These are phyloP conservation scores for Drosophila birchii DNA, from an alignment of 2,888 invertebrate genomes.

Conservation along the genomic window DNA sequence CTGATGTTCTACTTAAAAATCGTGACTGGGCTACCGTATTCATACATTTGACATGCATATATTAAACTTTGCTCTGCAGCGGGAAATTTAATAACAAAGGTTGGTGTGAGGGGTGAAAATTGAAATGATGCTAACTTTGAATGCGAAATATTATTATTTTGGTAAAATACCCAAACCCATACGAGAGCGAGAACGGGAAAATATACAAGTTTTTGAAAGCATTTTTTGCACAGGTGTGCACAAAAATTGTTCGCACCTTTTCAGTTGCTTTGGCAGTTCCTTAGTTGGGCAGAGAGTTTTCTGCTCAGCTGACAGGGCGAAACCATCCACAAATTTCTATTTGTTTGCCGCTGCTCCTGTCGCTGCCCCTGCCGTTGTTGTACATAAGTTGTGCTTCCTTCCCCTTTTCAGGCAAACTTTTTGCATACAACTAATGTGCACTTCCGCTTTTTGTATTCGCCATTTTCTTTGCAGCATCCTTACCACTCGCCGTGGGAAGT, in stretches of 20 bases:
- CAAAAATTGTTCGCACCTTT: slow-evolving; percentile 71
- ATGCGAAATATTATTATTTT: slow-evolving; percentile 29
- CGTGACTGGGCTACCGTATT: slow-evolving; percentile 66
- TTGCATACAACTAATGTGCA: slow-evolving; percentile 80
- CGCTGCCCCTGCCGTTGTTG: slow-evolving; percentile 37
- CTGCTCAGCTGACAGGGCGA: slow-evolving; percentile 66
- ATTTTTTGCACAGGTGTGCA: slow-evolving; percentile 75
- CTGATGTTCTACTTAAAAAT: slow-evolving; percentile 59
- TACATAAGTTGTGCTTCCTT: slow-evolving; percentile 60
- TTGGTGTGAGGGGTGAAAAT: slow-evolving; percentile 19
- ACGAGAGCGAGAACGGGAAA: slow-evolving; percentile 54
- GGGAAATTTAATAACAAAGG: slow-evolving; percentile 58
- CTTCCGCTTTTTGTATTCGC: slow-evolving; percentile 74
- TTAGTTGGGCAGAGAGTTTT: slow-evolving; percentile 42
- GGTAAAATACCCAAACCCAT: slow-evolving; percentile 13
- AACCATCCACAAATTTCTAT: slow-evolving; percentile 70
- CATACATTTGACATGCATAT: slow-evolving; percentile 64
- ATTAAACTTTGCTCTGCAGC: slow-evolving; percentile 58
- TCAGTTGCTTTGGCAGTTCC: slow-evolving; percentile 43
- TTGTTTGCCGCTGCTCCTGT: slow-evolving; percentile 49
- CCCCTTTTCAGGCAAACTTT: slow-evolving; percentile 48
- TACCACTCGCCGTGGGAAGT: slow-evolving; percentile 20
- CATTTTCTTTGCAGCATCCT: slow-evolving; percentile 62
- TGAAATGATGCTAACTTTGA: slow-evolving; percentile 42
- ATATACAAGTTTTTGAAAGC: slow-evolving; percentile 74